These are phyloP conservation scores for Clarias pachynema DNA, from an alignment of 2,797 vertebrate genomes.

Conservation along the genomic window DNA sequence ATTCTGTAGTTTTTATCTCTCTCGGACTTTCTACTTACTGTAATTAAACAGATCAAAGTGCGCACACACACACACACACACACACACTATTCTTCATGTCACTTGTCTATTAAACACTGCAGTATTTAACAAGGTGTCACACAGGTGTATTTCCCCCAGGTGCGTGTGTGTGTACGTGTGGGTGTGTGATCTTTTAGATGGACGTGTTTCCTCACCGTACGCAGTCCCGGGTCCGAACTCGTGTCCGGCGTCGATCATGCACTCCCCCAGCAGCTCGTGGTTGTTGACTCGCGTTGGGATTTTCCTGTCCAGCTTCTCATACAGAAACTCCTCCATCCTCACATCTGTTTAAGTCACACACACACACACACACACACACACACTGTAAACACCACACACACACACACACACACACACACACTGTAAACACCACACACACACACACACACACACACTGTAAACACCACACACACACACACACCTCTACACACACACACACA, in stretches of 20 bases:
- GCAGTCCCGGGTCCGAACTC: conserved; percentile 91
- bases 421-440: neutral
- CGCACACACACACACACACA: neutral
- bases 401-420: neutral
- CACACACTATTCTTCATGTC: no score
- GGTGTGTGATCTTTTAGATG: neutral
- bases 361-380: conserved; percentile 41
- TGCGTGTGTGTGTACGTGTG: neutral
- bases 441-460: neutral
- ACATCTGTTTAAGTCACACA: conserved; percentile 76
- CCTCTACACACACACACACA: neutral
- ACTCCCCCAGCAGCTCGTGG: conserved; percentile 87
- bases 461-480: neutral
- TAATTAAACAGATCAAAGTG: neutral
- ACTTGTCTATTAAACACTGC: neutral
- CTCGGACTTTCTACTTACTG: neutral
- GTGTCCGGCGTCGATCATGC: conserved; percentile 90
- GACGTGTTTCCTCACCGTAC: conserved; percentile 78
- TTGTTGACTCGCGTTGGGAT: conserved; percentile 84
- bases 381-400: neutral
- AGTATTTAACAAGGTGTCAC: neutral
- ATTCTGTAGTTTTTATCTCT: neutral
- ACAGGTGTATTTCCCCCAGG: neutral
- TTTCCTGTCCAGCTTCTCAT: conserved; percentile 91
- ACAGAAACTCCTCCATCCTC: conserved; percentile 93